Conservation (phyloP, 2,113 vertebrate genomes). For the Pedionomus torquatus region DNA sequence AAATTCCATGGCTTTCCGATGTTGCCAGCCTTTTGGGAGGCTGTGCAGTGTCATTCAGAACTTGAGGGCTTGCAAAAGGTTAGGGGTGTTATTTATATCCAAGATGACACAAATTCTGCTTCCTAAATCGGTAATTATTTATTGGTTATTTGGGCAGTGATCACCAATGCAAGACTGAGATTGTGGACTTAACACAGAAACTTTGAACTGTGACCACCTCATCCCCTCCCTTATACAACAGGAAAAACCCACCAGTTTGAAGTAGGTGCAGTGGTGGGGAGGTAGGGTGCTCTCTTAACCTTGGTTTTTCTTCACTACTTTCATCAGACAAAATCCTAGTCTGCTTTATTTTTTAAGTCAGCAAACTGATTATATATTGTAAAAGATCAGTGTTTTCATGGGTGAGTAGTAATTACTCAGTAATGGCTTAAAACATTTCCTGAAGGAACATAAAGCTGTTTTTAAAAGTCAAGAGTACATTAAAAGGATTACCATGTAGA, state of each 20-base stretch:
- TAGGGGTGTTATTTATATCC: background rate
- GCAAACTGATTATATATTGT: conserved; percentile 71
- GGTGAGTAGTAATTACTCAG: conserved; percentile 82
- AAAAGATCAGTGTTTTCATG: conserved; percentile 80
- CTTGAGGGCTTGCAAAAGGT: background rate
- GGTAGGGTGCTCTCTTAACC: conserved; percentile 18
- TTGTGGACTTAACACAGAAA: background rate
- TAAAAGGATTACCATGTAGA: conserved; percentile 91
- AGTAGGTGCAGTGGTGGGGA: background rate
- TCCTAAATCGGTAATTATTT: background rate
- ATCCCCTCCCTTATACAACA: background rate
- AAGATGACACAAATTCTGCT: background rate
- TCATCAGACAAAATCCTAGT: conserved; percentile 43
- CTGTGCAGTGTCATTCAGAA: background rate
- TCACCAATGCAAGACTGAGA: background rate
- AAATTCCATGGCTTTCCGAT: background rate
- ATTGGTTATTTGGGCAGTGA: background rate
- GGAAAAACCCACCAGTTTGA: background rate
- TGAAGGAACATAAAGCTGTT: conserved; percentile 81
- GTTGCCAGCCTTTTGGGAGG: background rate
- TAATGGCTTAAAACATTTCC: conserved; percentile 87
- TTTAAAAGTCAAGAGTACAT: conserved; percentile 87
- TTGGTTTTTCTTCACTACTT: conserved; percentile 24
- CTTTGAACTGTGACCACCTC: background rate
- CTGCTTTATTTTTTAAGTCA: conserved; percentile 66